Evolutionary conservation across 2,888 invertebrate genomes (phyloP).

Genomic region (Amphipyra berbera): DNA sequence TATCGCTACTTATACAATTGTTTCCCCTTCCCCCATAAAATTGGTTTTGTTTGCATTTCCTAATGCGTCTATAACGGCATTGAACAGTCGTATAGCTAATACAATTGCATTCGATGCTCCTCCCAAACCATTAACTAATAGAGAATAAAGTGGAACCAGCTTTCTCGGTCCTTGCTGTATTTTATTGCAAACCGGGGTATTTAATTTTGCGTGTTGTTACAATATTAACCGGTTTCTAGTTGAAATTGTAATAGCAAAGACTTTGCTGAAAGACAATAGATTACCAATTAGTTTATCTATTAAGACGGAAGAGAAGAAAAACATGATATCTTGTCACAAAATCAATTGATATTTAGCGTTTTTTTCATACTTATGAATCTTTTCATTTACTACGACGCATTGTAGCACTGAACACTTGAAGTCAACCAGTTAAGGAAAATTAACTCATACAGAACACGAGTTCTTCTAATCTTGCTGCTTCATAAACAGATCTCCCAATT

Average conservation of each 20-base stretch:
- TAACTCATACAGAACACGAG: background rate
- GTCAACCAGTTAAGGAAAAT: background rate
- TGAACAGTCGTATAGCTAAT: constrained; percentile 41
- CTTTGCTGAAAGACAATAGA: too few relatives aligned
- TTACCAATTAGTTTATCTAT: too few relatives aligned
- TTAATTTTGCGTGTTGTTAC: constrained; percentile 2
- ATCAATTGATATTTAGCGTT: too few relatives aligned
- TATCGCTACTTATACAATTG: constrained; percentile 36
- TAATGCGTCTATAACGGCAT: constrained; percentile 38
- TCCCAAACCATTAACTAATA: constrained; percentile 51
- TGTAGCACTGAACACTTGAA: too few relatives aligned
- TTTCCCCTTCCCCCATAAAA: constrained; percentile 41
- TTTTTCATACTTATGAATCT: too few relatives aligned
- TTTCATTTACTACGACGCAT: too few relatives aligned
- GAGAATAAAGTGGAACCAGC: constrained; percentile 24
- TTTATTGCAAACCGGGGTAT: constrained; percentile 28
- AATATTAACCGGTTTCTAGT: background rate
- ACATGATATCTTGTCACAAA: too few relatives aligned
- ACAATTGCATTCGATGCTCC: constrained; percentile 37
- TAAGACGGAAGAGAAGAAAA: too few relatives aligned
- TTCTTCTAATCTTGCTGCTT: constrained; percentile 2
- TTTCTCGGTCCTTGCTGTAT: constrained; percentile 19
- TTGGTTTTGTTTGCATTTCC: constrained; percentile 53
- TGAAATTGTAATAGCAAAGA: background rate
- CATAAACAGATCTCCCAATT: constrained; percentile 23